Percentiles rank a stretch among this genome's conserved stretches.
Conservation (phyloP, 2,888 invertebrate species). For the Dascillus cervinus region DNA sequence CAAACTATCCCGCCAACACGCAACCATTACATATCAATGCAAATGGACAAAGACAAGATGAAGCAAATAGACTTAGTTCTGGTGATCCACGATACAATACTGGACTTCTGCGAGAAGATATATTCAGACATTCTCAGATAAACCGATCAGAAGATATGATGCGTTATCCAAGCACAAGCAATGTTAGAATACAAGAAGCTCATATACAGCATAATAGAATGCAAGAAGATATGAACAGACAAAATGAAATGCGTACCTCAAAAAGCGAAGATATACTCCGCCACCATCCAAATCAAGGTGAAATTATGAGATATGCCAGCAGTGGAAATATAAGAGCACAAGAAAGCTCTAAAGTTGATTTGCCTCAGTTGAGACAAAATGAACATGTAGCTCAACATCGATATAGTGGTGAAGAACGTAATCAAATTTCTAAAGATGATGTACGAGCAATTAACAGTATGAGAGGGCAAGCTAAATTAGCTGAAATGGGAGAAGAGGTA, state of each 20-base stretch:
- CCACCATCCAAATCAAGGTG: constrained; percentile 27
- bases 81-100: constrained; percentile 29
- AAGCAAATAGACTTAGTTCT: constrained; percentile 13
- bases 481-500: constrained; percentile 78
- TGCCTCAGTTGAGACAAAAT: constrained; percentile 26
- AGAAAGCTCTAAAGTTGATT: constrained; percentile 29
- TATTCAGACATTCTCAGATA: constrained; percentile 34
- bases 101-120: constrained; percentile 34
- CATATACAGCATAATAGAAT: constrained; percentile 27
- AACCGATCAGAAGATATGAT: constrained; percentile 33
- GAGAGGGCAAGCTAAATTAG: constrained; percentile 56
- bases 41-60: constrained; percentile 26
- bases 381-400: constrained; percentile 14
- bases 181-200: constrained; percentile 30
- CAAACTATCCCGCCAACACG: constrained; percentile 20
- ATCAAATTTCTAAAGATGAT: no score
- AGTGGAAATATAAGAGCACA: constrained; percentile 38
- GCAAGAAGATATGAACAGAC: constrained; percentile 12
- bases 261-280: constrained; percentile 39
- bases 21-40: constrained; percentile 32
- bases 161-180: constrained; percentile 34
- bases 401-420: constrained; percentile 16
- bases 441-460: constrained; percentile 16
- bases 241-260: constrained; percentile 34
- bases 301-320: constrained; percentile 35